These are phyloP conservation scores for Luperina testacea DNA, from an alignment of 2,888 invertebrate genomes.

Conservation along the genomic window DNA sequence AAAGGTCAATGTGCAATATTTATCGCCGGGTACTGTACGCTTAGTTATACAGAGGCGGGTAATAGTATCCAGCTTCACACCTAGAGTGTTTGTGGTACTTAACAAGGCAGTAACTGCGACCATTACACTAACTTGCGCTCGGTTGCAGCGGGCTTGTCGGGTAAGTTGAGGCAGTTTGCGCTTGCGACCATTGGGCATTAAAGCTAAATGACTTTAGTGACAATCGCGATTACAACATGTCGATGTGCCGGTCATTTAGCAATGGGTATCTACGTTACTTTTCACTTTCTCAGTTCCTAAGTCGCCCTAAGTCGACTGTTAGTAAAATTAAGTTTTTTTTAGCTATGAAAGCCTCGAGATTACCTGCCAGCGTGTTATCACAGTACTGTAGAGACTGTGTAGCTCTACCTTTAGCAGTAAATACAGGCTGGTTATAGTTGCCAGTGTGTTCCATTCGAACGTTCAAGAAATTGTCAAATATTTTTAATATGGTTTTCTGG, in stretches of 20 bases:
- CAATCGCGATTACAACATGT: slow-evolving; percentile 62
- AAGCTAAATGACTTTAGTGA: slow-evolving; percentile 61
- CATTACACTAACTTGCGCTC: slow-evolving; percentile 46
- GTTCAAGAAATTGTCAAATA: no score
- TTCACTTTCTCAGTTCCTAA: neutral
- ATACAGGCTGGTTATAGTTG: no score
- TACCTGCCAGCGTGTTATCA: neutral
- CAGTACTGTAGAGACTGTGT: no score
- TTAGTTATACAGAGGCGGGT: slow-evolving; percentile 1
- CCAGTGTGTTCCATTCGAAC: no score
- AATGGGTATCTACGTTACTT: slow-evolving; percentile 4
- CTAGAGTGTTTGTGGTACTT: slow-evolving; percentile 28
- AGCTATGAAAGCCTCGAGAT: no score
- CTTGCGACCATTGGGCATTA: slow-evolving; percentile 62
- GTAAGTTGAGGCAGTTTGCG: slow-evolving; percentile 60
- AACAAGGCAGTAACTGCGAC: slow-evolving; percentile 21
- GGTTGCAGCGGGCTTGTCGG: slow-evolving; percentile 46
- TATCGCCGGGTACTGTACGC: no score
- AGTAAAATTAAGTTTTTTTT: neutral
- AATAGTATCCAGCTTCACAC: slow-evolving; percentile 7
- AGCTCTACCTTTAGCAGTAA: no score
- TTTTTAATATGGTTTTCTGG: no score
- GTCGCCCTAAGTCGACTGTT: neutral
- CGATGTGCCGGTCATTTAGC: slow-evolving; percentile 22
- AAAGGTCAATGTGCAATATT: no score